A percentile compares a stretch with the other conserved stretches of the same genome.
Evolutionary conservation across 2,888 invertebrate genomes (phyloP).

Genomic region (Trissolcus brochymenae): DNA sequence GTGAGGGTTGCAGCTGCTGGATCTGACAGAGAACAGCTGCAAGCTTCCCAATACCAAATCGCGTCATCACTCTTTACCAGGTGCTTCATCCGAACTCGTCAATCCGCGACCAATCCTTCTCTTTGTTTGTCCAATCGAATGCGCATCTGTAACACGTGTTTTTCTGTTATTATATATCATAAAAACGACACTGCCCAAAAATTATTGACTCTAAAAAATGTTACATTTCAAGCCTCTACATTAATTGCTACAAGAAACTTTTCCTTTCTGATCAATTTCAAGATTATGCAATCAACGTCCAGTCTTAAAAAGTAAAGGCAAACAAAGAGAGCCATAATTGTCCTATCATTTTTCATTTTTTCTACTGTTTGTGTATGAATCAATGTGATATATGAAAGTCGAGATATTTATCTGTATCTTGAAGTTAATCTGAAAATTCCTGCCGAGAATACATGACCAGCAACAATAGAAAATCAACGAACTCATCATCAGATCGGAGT

Average conservation of each 20-base stretch:
- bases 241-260: no score
- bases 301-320: no score
- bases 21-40: slow-evolving; percentile 66
- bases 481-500: slow-evolving; percentile 14
- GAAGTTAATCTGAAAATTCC: slow-evolving; percentile 14
- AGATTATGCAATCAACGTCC: no score
- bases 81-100: slow-evolving; percentile 48
- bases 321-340: no score
- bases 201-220: no score
- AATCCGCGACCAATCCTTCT: slow-evolving; percentile 32
- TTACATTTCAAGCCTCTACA: no score
- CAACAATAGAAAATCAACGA: slow-evolving; percentile 27
- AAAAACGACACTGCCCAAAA: slow-evolving; percentile 2
- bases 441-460: slow-evolving; percentile 20
- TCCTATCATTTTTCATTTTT: no score
- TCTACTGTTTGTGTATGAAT: no score
- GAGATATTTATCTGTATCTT: slow-evolving; percentile 18
- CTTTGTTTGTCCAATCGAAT: slow-evolving; percentile 49
- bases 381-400: slow-evolving; percentile 1
- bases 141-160: no score
- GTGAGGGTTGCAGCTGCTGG: slow-evolving; percentile 69
- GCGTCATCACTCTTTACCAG: slow-evolving; percentile 53
- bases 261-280: no score
- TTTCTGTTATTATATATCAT: slow-evolving; percentile 7
- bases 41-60: slow-evolving; percentile 63